Base-by-base conservation (phyloP, 2,888 invertebrate species). In the Ormyrus nitidulus region DNA sequence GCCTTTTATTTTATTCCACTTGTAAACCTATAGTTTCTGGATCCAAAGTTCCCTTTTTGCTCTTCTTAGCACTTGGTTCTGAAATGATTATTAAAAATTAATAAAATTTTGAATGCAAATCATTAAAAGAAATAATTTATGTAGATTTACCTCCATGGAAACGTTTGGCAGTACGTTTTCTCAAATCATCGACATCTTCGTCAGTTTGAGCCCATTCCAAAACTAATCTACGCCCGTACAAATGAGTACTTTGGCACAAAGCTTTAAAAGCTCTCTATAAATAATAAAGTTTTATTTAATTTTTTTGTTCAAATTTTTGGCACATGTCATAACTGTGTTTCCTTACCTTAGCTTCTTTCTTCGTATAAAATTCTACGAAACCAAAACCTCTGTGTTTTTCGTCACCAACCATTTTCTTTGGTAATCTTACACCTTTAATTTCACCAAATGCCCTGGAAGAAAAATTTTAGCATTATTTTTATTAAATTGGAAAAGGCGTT, bases 241-340 rank as follows among this genome's bases (percentile, higher is more conserved):
- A 95, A 93, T 99, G 99, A 75, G 99, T 99, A 86, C 98, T 98
- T 89, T 97, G 97, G 85, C 96, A 95, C n/a, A 99, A 90, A 0
- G 97, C 95, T 83, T 97, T 96, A 91, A 98, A 98, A 0, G 99
- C 99, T 89, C 94, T 93, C 95, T 97, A 53, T 59, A n/a, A 51
- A 19, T 59, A n/a, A 13, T 13, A 8, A 51, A 80, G 6, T 10
- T 46, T 6, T 66, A 62, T 9, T 48, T 64, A 62, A 10, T 46
- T 11, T 64, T 6, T n/a, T 48, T 48, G n/a, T 6, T 48, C 19
- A 65, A 49, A 19, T 65, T 49, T 8, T 65, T 34, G 34, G 34
- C 34, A 34, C 34, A 34, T 34, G 34, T 34, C 34, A 34, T 34
- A 34, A 44, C 1, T 48, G 44, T 51, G 13, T 44, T 7, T 34